phyloP scores from a whole-genome alignment of 2,113 vertebrate species.

The Salvelinus alpinus region DNA sequence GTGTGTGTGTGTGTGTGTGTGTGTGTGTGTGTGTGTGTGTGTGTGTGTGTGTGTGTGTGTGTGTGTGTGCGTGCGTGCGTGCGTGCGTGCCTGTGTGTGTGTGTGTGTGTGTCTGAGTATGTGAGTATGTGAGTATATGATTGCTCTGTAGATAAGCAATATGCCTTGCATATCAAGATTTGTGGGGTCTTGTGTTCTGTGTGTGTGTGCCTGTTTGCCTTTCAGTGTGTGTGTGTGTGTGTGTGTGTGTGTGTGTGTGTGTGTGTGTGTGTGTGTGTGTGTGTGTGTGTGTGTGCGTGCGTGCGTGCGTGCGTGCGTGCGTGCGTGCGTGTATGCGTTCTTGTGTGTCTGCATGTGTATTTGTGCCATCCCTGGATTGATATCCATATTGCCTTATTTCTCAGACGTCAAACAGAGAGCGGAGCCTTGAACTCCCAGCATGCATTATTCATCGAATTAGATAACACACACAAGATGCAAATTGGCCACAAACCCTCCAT shows the following conservation, averaged over 20 bases:
- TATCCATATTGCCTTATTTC: slow-evolving; percentile 27
- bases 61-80: slow-evolving; percentile 9
- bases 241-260: slow-evolving; percentile 12
- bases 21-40: slow-evolving; percentile 6
- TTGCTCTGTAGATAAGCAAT: neutral
- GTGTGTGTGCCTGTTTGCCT: slow-evolving; percentile 2
- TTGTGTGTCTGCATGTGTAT: slow-evolving; percentile 1
- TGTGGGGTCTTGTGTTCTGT: neutral
- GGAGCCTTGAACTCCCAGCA: slow-evolving; percentile 44
- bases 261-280: too few relatives aligned
- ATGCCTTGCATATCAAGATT: neutral
- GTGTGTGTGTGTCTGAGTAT: neutral
- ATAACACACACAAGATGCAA: slow-evolving; percentile 48
- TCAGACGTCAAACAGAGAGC: slow-evolving; percentile 21
- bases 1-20: neutral
- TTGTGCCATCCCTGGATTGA: slow-evolving; percentile 21
- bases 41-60: neutral
- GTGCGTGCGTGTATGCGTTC: slow-evolving; percentile 6
- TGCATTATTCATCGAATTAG: slow-evolving; percentile 55
- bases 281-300: neutral
- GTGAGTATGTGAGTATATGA: slow-evolving; percentile 4
- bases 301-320: neutral
- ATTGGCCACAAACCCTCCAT: slow-evolving; percentile 12
- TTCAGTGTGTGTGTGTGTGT: neutral
- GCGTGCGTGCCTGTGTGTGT: slow-evolving; percentile 14